Base-by-base conservation (phyloP, 2,797 vertebrate genomes). In the Enteromius radiatus region DNA sequence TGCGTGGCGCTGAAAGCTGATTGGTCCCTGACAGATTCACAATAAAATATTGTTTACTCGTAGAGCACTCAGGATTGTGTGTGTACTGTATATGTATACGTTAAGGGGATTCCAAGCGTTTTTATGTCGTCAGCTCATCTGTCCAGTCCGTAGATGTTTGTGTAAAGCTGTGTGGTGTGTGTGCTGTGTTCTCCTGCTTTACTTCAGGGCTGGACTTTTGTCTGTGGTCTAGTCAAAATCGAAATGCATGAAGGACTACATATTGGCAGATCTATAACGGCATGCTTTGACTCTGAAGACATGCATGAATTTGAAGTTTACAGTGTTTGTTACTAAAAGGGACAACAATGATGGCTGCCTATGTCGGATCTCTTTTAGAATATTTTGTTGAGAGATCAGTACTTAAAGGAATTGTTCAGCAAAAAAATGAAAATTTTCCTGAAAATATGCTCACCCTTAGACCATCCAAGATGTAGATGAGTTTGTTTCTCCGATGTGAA, bases 251-350 rank as follows among this genome's bases (percentile, higher is more conserved):
- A 90, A 82, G 80, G 81, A 88, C 82, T 82, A 70, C 26, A 84
- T 81, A 85, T 81, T 28, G 77, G 84, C 81, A 86, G 89, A 88
- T 85, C 75, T 84, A 83, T 85, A 78, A 78, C 61, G 85, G 91
- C 90, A 90, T 80, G 81, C 80, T 86, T 88, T 78, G 85, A 83
- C 77, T 76, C 76, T 80, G 82, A 88, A 80, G 78, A 87, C 84
- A 64, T 71, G 91, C 85, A 86, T 87, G 87, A 82, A 45, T 85
- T 75, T 64, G 43, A 84, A 63, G 81, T 83, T 67, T 45, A 85
- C 87, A 86, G 82, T 87, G 85, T 90, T 92, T 86, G 71, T 89
- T 86, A 63, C 56, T 81, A 59, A 69, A 81, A 61, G 5, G 47
- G 75, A 76, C 68, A 26, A 68, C 26, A 59, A 7, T 31, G 69